A percentile compares a stretch with the other conserved stretches of the same genome.
These are phyloP conservation scores for Schizopygopsis pylzovi DNA, from an alignment of 2,797 vertebrate genomes.

Conservation along the genomic window DNA sequence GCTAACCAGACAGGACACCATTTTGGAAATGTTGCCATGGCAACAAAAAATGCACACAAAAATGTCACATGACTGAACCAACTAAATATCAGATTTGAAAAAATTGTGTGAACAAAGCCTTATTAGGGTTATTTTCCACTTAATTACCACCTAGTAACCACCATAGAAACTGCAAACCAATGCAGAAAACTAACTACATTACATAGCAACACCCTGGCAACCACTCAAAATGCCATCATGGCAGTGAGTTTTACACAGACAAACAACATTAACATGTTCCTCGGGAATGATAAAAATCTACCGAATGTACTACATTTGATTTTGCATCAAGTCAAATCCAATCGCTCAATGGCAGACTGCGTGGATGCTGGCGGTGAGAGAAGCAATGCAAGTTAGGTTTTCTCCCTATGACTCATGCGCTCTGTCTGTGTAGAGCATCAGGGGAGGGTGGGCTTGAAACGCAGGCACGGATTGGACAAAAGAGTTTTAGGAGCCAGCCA, in stretches of 20 bases:
- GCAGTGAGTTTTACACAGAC: not conserved
- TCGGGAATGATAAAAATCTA: not conserved
- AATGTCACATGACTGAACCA: too few relatives aligned
- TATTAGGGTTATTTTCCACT: not conserved
- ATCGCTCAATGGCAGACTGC: not conserved
- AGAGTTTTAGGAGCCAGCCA: constrained; percentile 69
- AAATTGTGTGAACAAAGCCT: not conserved
- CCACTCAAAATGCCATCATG: not conserved
- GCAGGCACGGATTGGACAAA: constrained; percentile 69
- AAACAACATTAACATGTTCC: not conserved
- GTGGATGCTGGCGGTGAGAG: not conserved
- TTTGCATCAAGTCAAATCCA: constrained; percentile 13
- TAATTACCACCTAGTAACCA: not conserved
- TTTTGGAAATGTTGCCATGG: too few relatives aligned
- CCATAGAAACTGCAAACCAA: not conserved
- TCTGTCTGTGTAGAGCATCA: constrained; percentile 61
- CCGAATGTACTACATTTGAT: not conserved
- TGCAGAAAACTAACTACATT: too few relatives aligned
- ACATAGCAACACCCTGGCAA: not conserved
- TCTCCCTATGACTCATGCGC: constrained; percentile 74
- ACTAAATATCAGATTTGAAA: not conserved
- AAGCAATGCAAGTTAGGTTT: constrained; percentile 64
- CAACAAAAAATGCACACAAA: too few relatives aligned
- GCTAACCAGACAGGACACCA: too few relatives aligned
- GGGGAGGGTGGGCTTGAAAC: constrained; percentile 66